Base-by-base conservation (phyloP, 2,797 vertebrate genomes). In the Coreius guichenoti region DNA sequence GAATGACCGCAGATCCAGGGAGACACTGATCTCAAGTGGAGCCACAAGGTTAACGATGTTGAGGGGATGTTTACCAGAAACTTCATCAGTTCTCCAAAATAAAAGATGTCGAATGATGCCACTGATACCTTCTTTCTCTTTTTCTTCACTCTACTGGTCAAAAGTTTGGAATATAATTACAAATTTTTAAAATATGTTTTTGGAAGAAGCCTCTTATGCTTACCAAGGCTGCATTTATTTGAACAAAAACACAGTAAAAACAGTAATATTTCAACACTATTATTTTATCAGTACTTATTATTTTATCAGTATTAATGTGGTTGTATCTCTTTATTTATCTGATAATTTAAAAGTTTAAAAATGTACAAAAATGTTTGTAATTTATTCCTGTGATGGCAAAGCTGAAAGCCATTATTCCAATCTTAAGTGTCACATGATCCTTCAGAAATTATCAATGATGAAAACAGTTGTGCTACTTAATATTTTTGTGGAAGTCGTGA, bases 1-100 rank as follows among this genome's bases (percentile, higher is more conserved):
- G 84, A 83, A 89, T 86, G 86, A 88, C 88, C 9, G 77, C 74
- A 90, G 87, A 81, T 83, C 77, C 63, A 87, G 70, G 75, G 80
- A 89, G 81, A 91, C 86, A 85, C 65, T 83, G 39, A 81, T 81
- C 72, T 81, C 89, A 86, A 81, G 78, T 68, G 81, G 86, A 56
- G 75, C 63, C 36, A 47, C 63, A 77, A 87, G 80, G 29, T 31
- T 63, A 86, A 68, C 47, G 61, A 78, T 51, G 8, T 21, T 74
- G 26, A 56, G 16, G 43, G 63, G 70, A 56, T 47, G 56, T 83
- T 47, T 75, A 65, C 8, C 31, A 26, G 43, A 16, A 72, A 47
- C 7, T 45, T 43, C 1, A 70, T 72, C 49, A 81, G 19, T 36
- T 33, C 68, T 47, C 31, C 4, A 16, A 51, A 39, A 39, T 58